phyloP scores from a whole-genome alignment of 1,140 invertebrate species.

The Zaprionus kolodkinae region DNA sequence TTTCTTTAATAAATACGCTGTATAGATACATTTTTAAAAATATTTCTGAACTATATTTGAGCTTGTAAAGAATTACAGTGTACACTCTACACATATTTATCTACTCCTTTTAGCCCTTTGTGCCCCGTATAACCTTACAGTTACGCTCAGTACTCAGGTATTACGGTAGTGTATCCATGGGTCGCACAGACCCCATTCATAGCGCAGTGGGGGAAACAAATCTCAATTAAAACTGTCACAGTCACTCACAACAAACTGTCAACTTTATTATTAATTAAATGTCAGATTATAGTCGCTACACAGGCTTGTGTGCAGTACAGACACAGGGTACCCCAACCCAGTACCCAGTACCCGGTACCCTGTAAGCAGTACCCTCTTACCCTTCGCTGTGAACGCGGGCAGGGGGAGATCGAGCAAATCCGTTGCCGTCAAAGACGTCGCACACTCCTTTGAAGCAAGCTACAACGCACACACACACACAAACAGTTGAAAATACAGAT shows the following conservation, averaged over 20 bases:
- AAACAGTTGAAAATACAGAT: constrained; percentile 12
- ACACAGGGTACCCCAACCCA: no score
- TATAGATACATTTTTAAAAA: no score
- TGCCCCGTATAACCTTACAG: not conserved
- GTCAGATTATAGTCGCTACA: constrained; percentile 77
- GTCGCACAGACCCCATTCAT: constrained; percentile 20
- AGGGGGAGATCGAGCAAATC: constrained; percentile 51
- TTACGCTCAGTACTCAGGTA: not conserved
- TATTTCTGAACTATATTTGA: no score
- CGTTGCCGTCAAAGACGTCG: constrained; percentile 63
- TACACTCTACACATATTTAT: not conserved
- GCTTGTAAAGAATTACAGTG: not conserved
- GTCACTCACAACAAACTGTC: constrained; percentile 82
- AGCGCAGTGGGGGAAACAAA: constrained; percentile 69
- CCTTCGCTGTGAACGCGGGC: constrained; percentile 12
- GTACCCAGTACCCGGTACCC: constrained; percentile 21
- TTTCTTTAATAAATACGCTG: no score
- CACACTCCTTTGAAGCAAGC: constrained; percentile 67
- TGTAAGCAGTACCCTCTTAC: constrained; percentile 16
- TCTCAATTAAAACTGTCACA: constrained; percentile 83
- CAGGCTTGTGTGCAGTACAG: constrained; percentile 35
- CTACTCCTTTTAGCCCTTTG: not conserved
- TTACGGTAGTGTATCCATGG: constrained; percentile 38
- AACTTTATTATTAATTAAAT: constrained; percentile 84
- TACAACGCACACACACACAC: not conserved